Conservation (phyloP, 2,888 invertebrate genomes). For the Coelopa pilipes region DNA sequence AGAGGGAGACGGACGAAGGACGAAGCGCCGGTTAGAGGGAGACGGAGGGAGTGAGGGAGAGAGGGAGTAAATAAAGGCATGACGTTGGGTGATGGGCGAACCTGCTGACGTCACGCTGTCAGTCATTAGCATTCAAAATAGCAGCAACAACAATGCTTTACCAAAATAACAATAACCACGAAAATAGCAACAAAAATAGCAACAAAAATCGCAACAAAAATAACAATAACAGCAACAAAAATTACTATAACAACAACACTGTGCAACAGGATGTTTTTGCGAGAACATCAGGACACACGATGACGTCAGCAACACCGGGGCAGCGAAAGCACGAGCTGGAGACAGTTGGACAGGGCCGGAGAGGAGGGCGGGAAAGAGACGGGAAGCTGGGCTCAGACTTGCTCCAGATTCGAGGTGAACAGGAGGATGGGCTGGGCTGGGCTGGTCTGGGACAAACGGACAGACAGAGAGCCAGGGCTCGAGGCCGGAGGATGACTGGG, state of each 20-base stretch:
- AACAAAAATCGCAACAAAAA: conserved; percentile 32
- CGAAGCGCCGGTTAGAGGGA: too few relatives aligned
- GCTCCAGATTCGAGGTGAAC: too few relatives aligned
- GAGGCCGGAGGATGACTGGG: too few relatives aligned
- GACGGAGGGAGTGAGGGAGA: neutral
- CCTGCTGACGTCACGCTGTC: conserved; percentile 23
- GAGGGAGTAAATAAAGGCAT: conserved; percentile 21
- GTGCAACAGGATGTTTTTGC: conserved; percentile 27
- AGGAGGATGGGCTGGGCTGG: too few relatives aligned
- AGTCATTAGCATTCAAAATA: conserved; percentile 36
- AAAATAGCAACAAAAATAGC: conserved; percentile 22
- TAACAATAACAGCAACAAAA: conserved; percentile 26
- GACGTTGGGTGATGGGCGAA: neutral
- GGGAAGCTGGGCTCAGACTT: too few relatives aligned
- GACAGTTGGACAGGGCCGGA: too few relatives aligned
- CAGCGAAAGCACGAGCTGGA: neutral
- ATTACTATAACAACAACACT: conserved; percentile 30
- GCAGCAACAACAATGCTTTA: conserved; percentile 13
- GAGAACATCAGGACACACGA: conserved; percentile 9
- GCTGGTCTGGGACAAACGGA: too few relatives aligned
- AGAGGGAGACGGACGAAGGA: too few relatives aligned
- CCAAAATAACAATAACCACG: conserved; percentile 17
- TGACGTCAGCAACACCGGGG: neutral
- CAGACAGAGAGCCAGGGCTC: too few relatives aligned
- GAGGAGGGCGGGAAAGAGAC: too few relatives aligned